Base-by-base conservation (phyloP, 1,140 invertebrate genomes). In the Drosophila asahinai region DNA sequence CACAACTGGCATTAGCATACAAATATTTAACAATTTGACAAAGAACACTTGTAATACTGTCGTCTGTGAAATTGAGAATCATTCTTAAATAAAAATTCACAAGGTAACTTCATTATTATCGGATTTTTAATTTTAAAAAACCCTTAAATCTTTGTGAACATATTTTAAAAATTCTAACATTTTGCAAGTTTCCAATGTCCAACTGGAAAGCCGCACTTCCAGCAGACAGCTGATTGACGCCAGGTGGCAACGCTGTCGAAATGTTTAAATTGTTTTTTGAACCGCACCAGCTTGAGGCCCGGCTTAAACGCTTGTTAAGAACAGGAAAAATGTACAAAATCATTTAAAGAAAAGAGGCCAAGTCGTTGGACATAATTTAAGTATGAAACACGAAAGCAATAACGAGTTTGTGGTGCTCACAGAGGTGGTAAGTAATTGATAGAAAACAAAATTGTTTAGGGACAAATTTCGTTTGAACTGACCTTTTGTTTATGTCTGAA, bases 371-470 rank as follows among this genome's bases (percentile, higher is more conserved):
- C 5, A 9, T 14, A 14, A n/a, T 8, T 17, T 30, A 45, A 74
- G 6, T 14, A 89, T 89, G 84, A 19, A 42, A 51, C 30, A 42
- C 19, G 64, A 63, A 62, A 30, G 58, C n/a, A 61, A 25, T 54
- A 60, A 40, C 42, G 84, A 90, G n/a, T 78, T 81, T 52, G 73
- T 90, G 27, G 40, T 71, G 43, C 83, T 91, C 14, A 91, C 87
- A 12, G 87, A 91, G 25, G 77, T 87, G 80, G 87, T 91, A 90
- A 61, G 52, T 45, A 17, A 27, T 22, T 15, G 11, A 33, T 17
- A 6, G 9, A 15, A 65, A 42, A 58, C 9, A 3, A 3, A 11
- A 14, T 22, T 11, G 1, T 1, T 19, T 43, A 17, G 4, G 1
- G 25, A 22, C 12, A 9, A 12, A 40, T 27, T 33, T 15, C 17